A percentile compares a stretch with the other conserved stretches of the same genome.
Evolutionary conservation across 1,140 invertebrate genomes (phyloP).

Genomic region (Drosophila kikkawai): DNA sequence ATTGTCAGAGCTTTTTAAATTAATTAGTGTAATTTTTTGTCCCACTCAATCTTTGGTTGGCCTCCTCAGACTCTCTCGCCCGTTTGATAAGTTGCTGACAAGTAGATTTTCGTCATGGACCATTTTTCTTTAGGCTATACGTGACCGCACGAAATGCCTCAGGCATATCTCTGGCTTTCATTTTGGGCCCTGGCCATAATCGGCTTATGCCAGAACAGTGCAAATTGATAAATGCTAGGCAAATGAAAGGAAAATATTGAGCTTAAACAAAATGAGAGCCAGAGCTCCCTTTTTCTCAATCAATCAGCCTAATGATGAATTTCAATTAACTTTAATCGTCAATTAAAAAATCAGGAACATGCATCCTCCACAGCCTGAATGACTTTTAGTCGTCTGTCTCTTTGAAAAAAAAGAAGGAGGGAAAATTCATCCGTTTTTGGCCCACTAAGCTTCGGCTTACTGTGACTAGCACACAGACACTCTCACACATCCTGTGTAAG

Average conservation of each 20-base stretch:
- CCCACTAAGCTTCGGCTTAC: slow-evolving; percentile 48
- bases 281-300: slow-evolving; percentile 5
- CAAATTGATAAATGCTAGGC: slow-evolving; percentile 62
- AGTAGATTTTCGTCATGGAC: slow-evolving; percentile 76
- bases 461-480: slow-evolving; percentile 41
- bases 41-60: slow-evolving; percentile 23
- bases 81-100: slow-evolving; percentile 74
- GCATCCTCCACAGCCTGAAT: slow-evolving; percentile 8
- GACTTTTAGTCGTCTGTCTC: slow-evolving; percentile 23
- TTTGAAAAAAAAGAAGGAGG: slow-evolving; percentile 3
- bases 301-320: slow-evolving; percentile 70
- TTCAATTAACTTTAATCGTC: slow-evolving; percentile 55
- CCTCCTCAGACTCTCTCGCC: slow-evolving; percentile 4
- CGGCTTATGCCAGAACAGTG: slow-evolving; percentile 64
- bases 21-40: slow-evolving; percentile 71
- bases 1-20: slow-evolving; percentile 70
- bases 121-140: slow-evolving; percentile 57
- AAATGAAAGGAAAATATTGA: slow-evolving; percentile 32
- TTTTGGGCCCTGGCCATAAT: slow-evolving; percentile 54
- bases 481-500: slow-evolving; percentile 16
- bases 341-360: slow-evolving; percentile 40
- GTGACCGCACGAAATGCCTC: slow-evolving; percentile 30
- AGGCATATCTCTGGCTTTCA: slow-evolving; percentile 36
- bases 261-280: not conserved
- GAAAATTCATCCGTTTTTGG: slow-evolving; percentile 23